Evolutionary conservation across 2,888 invertebrate species (phyloP), one percentile per base, ranked within the genome.

Genomic region (Dioctria rufipes): DNA sequence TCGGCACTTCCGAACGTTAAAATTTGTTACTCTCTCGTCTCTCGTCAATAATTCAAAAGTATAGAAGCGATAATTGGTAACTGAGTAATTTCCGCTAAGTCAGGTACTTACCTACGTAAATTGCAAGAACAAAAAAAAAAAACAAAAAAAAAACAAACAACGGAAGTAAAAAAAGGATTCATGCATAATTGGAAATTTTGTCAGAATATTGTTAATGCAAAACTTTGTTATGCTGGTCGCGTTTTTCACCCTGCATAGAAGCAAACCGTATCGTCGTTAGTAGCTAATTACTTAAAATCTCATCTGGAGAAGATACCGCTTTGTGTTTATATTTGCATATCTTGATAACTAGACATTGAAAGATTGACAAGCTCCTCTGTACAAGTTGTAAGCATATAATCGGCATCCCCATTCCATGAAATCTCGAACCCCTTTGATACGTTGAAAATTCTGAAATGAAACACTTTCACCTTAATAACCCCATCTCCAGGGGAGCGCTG

Each of bases 271-370:
- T 54, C 42, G 11, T 5, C 54, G 71, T 71, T 71, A 71, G 54
- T 51, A 54, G 58, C 75, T 75, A 75, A 75, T 75, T 75, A 75
- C 75, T 60, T 75, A 42, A 43, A 75, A 75, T 75, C 75, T 75
- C 58, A 75, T 75, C 75, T 75, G 61, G 25, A 42, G 75, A 61
- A 40, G 58, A 46, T 51, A 58, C 75, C 42, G 13, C 61, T 40
- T 75, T 75, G 60, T 75, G 75, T 51, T 61, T 61, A 75, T 42
- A 75, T 75, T 75, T 75, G 75, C 75, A 75, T 75, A 75, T 75
- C 75, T 75, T 75, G 75, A 75, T 75, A 75, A 60, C 75, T 60
- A 42, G 60, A 58, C 75, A 60, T 60, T 75, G 75, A 75, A 75
- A 75, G 75, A 75, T 75, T 75, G 75, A 42, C 51, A 61, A 42